phyloP scores from a whole-genome alignment of 2,888 invertebrate species.

The Dromius quadrimaculatus region DNA sequence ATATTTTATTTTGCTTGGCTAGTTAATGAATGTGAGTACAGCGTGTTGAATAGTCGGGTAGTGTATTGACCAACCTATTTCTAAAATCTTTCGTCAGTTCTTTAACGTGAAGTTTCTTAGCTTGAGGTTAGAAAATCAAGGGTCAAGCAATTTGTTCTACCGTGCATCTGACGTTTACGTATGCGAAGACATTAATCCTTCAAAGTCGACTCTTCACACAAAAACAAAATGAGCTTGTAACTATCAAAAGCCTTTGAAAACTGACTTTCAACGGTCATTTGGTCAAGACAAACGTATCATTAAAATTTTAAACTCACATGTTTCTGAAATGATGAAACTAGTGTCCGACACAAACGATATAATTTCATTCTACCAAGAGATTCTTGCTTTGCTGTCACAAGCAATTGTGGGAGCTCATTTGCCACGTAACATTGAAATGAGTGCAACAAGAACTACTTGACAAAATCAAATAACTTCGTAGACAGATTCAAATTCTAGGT shows the following conservation, averaged over 20 bases:
- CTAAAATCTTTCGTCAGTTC: constrained; percentile 8
- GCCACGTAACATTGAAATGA: not conserved
- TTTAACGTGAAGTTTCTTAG: not conserved
- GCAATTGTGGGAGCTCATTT: not conserved
- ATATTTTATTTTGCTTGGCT: not conserved
- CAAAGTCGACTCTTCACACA: constrained; percentile 2
- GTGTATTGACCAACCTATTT: constrained; percentile 16
- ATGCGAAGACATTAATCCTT: constrained; percentile 11
- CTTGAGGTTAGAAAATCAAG: constrained; percentile 12
- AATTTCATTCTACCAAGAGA: not conserved
- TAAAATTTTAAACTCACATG: constrained; percentile 3
- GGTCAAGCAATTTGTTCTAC: constrained; percentile 13
- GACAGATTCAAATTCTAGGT: too few species aligned
- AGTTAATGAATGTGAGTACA: constrained; percentile 4
- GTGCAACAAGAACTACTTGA: not conserved
- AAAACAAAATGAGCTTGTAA: constrained; percentile 11
- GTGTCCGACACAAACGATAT: not conserved
- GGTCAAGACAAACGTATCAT: constrained; percentile 12
- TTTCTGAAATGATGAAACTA: constrained; percentile 1
- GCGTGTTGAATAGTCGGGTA: not conserved
- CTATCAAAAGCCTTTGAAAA: constrained; percentile 11
- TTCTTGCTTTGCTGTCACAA: constrained; percentile 8
- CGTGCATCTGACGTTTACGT: constrained; percentile 13
- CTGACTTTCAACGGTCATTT: not conserved
- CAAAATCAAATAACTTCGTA: too few species aligned